phyloP scores from a whole-genome alignment of 2,113 vertebrate genomes.

The Rutilus rutilus region DNA sequence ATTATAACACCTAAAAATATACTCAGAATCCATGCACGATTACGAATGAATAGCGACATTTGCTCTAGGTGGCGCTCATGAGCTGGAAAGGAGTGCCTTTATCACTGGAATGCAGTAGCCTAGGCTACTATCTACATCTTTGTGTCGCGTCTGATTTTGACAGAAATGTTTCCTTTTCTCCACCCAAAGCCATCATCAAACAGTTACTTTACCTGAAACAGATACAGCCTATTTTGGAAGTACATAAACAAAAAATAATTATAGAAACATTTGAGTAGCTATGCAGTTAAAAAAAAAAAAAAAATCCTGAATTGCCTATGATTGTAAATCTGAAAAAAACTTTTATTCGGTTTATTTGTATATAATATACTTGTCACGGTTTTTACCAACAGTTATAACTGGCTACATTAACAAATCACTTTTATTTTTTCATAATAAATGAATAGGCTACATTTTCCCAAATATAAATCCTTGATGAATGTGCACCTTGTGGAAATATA shows the following conservation, averaged over 20 bases:
- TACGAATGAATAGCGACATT: not conserved
- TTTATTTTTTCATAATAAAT: not conserved
- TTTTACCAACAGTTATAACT: not conserved
- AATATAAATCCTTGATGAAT: not conserved
- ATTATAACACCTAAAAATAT: not conserved
- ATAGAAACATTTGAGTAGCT: no score
- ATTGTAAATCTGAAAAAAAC: no score
- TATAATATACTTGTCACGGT: not conserved
- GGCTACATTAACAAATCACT: not conserved
- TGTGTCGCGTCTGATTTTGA: not conserved
- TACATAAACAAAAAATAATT: no score
- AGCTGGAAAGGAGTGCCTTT: not conserved
- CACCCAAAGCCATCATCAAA: no score
- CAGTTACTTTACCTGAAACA: no score
- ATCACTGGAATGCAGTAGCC: not conserved
- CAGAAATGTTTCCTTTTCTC: not conserved
- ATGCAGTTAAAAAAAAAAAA: no score
- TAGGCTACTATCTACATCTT: not conserved
- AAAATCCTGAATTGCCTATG: no score
- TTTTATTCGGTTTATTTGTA: no score
- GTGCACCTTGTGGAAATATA: not conserved
- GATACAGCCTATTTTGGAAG: no score
- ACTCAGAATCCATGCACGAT: not conserved
- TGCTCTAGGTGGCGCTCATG: not conserved
- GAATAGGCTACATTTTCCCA: not conserved